Base-by-base conservation (phyloP, 1,140 invertebrate species). In the Gryon sp. region DNA sequence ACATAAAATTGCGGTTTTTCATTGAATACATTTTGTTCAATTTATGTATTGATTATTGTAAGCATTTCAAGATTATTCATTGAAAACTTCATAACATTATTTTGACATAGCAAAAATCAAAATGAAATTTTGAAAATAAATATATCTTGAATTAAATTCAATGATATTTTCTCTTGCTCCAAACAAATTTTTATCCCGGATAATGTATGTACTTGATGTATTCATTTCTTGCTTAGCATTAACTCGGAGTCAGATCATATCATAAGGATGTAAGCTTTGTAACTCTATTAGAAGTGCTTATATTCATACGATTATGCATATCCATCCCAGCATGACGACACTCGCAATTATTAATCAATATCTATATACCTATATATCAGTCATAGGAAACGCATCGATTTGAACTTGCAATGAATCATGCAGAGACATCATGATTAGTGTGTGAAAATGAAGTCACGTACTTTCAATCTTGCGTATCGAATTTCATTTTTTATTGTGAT, bases 241-340 rank as follows among this genome's bases (percentile, higher is more conserved):
- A 32, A 24, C 4, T 52, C 26, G 20, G 40, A 20, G 66, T 70
- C n/a, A 36, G 38, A 52, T 43, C 20, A 14, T 45, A 53, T 70
- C 38, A 45, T 36, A 20, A 28, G 12, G 48, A 53, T 24, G 19
- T 34, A 34, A 50, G 30, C 22, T 69, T n/a, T 28, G 26, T 50
- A 48, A 59, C 43, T 57, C 53, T 32, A 52, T 69, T 69, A 50
- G 34, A 18, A 43, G 43, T 16, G 36, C 60, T 69, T 50, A 36
- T 69, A 69, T 50, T 20, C 65, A 36, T 50, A 41, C 53, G 52
- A 69, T 69, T 69, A 69, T 43, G 53, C 19, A 41, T n/a, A 34
- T 1, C 20, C n/a, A 41, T 36, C 48, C 41, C 22, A 43, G 41
- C 45, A 60, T 60, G 65, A 69, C 53, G 65, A 69, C 53, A 60